Evolutionary conservation across 1,140 invertebrate genomes (phyloP), one percentile per base, ranked within the genome.

Genomic region (Tyrophagus putrescentiae): DNA sequence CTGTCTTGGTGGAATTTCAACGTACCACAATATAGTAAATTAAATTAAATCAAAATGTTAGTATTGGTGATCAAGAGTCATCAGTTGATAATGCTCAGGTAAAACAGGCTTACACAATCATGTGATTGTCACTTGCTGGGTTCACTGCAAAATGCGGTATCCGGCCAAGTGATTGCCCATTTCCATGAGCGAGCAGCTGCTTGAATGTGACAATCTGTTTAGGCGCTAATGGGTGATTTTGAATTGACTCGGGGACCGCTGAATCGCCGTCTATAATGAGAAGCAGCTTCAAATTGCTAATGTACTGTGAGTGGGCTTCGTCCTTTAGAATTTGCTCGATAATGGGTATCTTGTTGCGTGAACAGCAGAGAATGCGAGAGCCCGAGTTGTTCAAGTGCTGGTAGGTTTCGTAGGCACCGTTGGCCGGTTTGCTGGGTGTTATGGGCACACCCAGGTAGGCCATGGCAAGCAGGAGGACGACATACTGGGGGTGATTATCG

Each of bases 351-450:
- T 23, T 13, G n/a, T 25, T 31, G n/a, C 13, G 3, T 18, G 13
- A 9, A 13, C 32, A 23, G 11, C 52, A 54, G n/a, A 54, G 27
- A 9, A 27, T 31, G 18, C 16, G 11, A 4, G 52, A 31, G n/a
- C 39, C 11, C 25, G 52, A 54, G 27, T 54, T 23, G 3, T 13
- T 32, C 13, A 54, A 27, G 9, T 54, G 52, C 3, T 13, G 4
- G 4, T 18, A 3, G 25, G 25, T 3, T 54, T 54, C 52, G 39
- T 27, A 54, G 13, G 7, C n/a, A 2, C 52, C 52, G 39, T 27
- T 54, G 13, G 52, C 52, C 25, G 52, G 52, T 54, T 2, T 33
- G 11, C n/a, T 7, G 32, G 52, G 52, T 29, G 52, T 27, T n/a
- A 54, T 11, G 18, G 52, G 21, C 13, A 54, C 21, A 16, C 52